Evolutionary conservation across 2,888 invertebrate genomes (phyloP).

Genomic region (Scotopteryx bipunctaria): DNA sequence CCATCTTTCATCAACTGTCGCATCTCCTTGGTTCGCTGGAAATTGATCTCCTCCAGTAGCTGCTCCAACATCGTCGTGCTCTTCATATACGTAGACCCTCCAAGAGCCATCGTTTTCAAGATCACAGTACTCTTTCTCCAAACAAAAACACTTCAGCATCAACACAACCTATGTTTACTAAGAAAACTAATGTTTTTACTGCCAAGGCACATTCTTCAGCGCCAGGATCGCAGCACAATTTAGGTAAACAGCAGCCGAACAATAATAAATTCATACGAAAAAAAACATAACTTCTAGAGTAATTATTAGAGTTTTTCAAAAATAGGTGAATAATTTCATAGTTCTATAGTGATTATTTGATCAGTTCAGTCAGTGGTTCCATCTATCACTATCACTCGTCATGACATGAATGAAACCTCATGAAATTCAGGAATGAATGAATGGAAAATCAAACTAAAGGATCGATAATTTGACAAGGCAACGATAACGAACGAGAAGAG

Average conservation of each 20-base stretch:
- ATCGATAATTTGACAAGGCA: not conserved
- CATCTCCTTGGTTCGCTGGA: conserved; percentile 96
- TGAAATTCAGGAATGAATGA: not conserved
- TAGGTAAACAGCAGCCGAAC: not conserved
- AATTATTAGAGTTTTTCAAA: too few species aligned
- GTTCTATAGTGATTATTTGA: too few species aligned
- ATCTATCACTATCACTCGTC: too few species aligned
- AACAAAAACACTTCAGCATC: conserved; percentile 35
- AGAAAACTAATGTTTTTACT: conserved; percentile 21
- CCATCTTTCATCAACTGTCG: conserved; percentile 94
- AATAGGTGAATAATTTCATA: too few species aligned
- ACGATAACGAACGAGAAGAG: not conserved
- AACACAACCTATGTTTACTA: conserved; percentile 40
- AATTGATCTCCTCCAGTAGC: conserved; percentile 94
- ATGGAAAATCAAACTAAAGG: not conserved
- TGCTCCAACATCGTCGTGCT: conserved; percentile 91
- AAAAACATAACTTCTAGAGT: too few species aligned
- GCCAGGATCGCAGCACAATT: conserved; percentile 12
- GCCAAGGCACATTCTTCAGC: conserved; percentile 37
- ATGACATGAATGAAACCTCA: not conserved
- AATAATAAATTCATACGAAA: not conserved
- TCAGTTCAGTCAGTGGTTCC: too few species aligned
- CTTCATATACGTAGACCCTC: conserved; percentile 66
- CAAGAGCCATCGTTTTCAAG: conserved; percentile 60
- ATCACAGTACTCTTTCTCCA: conserved; percentile 12